A percentile compares a stretch with the other conserved stretches of the same genome.
Evolutionary conservation across 2,888 invertebrate species (phyloP).

Genomic region (Melieria picta): DNA sequence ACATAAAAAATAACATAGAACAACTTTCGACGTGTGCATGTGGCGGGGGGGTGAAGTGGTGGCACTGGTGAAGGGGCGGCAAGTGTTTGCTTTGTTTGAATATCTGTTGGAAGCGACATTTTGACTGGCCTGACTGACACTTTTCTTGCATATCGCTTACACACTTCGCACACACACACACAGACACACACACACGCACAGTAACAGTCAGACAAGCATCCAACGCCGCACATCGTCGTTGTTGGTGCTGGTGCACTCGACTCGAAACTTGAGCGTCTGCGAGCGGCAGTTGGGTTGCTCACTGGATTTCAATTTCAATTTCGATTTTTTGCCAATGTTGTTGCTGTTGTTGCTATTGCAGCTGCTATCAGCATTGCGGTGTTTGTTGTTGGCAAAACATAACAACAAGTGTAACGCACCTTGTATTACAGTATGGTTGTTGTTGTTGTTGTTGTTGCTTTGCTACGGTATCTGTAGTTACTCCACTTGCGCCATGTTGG

Average conservation of each 20-base stretch:
- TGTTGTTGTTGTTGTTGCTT: neutral
- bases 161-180: neutral
- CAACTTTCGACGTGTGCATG: conserved; percentile 7
- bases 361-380: neutral
- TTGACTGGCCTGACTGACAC: conserved; percentile 63
- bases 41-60: neutral
- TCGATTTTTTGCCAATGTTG: conserved; percentile 12
- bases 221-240: no score
- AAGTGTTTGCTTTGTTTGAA: conserved; percentile 38
- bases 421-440: conserved; percentile 9
- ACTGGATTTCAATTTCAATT: conserved; percentile 29
- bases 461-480: neutral
- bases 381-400: conserved; percentile 18
- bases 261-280: no score
- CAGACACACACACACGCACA: neutral
- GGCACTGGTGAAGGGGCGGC: conserved; percentile 11
- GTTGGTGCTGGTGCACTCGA: no score
- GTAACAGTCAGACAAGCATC: no score
- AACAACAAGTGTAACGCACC: conserved; percentile 16
- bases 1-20: conserved; percentile 5
- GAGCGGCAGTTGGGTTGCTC: neutral
- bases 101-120: conserved; percentile 64
- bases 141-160: conserved; percentile 63
- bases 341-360: conserved; percentile 11
- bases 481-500: neutral